Evolutionary conservation across 1,140 invertebrate species (phyloP).

Genomic region (Harlomillsia oculata): DNA sequence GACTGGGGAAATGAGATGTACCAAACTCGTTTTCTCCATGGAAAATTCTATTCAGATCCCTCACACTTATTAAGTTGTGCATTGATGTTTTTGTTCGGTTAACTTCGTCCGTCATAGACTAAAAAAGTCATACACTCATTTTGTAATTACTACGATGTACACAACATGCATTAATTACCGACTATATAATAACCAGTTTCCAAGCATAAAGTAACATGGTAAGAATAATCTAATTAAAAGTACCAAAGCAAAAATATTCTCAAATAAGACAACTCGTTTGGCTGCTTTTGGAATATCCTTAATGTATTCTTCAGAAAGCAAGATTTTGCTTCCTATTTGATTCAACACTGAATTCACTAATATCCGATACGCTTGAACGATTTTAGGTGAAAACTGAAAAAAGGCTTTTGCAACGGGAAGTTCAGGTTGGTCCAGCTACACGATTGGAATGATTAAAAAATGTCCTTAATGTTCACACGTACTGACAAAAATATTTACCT

Average conservation of each 20-base stretch:
- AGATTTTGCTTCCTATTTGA: slow-evolving; percentile 5
- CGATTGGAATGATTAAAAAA: neutral
- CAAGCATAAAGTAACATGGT: no score
- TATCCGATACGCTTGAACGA: slow-evolving; percentile 9
- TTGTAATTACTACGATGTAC: no score
- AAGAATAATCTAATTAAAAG: no score
- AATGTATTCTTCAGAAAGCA: slow-evolving; percentile 2
- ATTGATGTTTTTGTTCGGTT: slow-evolving; percentile 9
- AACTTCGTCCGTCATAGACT: neutral
- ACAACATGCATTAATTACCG: no score
- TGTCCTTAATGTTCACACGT: no score
- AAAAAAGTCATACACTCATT: no score
- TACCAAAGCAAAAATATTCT: slow-evolving; percentile 17
- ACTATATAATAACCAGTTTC: no score
- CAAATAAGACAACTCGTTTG: slow-evolving; percentile 9
- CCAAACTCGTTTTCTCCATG: no score
- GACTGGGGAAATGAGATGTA: no score
- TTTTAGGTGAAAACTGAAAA: slow-evolving; percentile 6
- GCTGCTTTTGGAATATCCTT: neutral
- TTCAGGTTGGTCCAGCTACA: slow-evolving; percentile 31
- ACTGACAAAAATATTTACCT: no score
- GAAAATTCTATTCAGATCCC: slow-evolving; percentile 22
- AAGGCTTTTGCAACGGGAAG: slow-evolving; percentile 13
- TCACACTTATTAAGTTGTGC: slow-evolving; percentile 14
- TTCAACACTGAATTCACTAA: slow-evolving; percentile 11